Percentiles rank a stretch among this genome's conserved stretches.
These are phyloP conservation scores for Ictalurus punctatus DNA, from an alignment of 2,113 vertebrate genomes.

Conservation along the genomic window DNA sequence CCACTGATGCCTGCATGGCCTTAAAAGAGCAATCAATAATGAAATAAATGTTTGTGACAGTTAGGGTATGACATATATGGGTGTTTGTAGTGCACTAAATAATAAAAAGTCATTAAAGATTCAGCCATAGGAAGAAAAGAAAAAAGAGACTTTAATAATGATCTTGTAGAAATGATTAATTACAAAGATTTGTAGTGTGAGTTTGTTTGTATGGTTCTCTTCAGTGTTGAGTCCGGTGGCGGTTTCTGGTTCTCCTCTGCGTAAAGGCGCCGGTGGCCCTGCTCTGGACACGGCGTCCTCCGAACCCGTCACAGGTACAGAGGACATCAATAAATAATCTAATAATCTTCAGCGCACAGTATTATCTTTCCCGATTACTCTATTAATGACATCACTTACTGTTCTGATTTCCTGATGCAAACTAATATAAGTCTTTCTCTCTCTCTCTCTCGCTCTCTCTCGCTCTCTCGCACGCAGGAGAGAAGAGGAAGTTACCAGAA, in stretches of 20 bases:
- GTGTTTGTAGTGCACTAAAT: neutral
- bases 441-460: neutral
- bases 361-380: neutral
- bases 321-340: neutral
- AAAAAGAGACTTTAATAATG: neutral
- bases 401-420: neutral
- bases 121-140: neutral
- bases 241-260: conserved; percentile 80
- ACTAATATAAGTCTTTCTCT: neutral
- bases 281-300: conserved; percentile 75
- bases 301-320: conserved; percentile 84
- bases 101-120: neutral
- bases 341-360: neutral
- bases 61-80: neutral
- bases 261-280: conserved; percentile 77
- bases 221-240: conserved; percentile 78
- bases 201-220: neutral
- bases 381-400: neutral
- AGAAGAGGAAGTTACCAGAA: conserved; percentile 93
- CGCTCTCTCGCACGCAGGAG: conserved; percentile 70
- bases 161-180: neutral
- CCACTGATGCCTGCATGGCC: too few species aligned
- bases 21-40: too few species aligned
- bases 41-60: neutral
- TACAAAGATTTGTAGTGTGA: neutral